Percentiles rank a stretch among this genome's conserved stretches.
Conservation (phyloP, 2,888 invertebrate species). For the Drosophila mercatorum region DNA sequence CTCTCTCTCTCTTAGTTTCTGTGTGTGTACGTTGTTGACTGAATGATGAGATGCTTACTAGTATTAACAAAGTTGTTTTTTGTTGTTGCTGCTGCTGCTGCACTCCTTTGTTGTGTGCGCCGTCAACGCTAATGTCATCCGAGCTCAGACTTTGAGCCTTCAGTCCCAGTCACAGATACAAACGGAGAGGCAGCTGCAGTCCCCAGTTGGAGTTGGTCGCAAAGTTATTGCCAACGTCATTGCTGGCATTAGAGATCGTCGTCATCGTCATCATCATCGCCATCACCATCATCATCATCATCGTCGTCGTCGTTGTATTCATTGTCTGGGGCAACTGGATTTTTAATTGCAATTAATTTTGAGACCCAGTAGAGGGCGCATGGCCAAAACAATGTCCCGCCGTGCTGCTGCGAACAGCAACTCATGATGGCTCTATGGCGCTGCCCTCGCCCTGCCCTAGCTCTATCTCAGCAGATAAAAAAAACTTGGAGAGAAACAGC, state of each 20-base stretch:
- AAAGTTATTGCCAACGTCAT: constrained; percentile 43
- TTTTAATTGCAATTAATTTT: constrained; percentile 71
- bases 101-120: constrained; percentile 45
- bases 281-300: not conserved
- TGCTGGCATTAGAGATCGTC: constrained; percentile 43
- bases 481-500: constrained; percentile 4
- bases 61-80: constrained; percentile 71
- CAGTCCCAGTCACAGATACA: constrained; percentile 21
- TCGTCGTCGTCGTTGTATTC: constrained; percentile 2
- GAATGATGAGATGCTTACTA: constrained; percentile 66
- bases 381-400: constrained; percentile 23
- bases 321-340: constrained; percentile 38
- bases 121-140: constrained; percentile 74
- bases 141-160: constrained; percentile 51
- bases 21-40: constrained; percentile 22
- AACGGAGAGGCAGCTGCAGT: constrained; percentile 27
- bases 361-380: constrained; percentile 18
- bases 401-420: constrained; percentile 32
- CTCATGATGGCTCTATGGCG: constrained; percentile 39
- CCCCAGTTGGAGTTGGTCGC: constrained; percentile 20
- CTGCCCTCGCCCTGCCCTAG: too few species aligned
- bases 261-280: constrained; percentile 3
- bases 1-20: not conserved
- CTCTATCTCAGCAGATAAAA: not conserved
- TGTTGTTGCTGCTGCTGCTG: constrained; percentile 13